phyloP scores from a whole-genome alignment of 2,113 vertebrate species.

The Serilophus lunatus region DNA sequence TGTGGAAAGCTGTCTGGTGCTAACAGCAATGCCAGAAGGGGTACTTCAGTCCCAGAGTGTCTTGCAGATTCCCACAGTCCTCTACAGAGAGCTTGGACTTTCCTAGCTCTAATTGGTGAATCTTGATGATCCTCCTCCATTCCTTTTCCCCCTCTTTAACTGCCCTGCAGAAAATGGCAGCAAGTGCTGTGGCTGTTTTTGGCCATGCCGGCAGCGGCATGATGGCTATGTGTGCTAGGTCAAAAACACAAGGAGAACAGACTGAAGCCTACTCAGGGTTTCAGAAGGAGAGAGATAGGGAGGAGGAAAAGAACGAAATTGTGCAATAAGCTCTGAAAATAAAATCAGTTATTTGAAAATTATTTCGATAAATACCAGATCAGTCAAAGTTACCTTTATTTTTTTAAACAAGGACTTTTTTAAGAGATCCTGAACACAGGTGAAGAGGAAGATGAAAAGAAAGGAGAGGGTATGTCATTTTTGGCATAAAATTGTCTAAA shows the following conservation, averaged over 20 bases:
- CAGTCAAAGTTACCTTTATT: background rate
- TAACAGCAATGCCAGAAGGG: background rate
- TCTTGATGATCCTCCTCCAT: background rate
- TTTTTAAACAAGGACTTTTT: background rate
- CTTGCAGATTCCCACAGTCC: background rate
- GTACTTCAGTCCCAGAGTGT: no score
- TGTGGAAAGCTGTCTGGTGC: background rate
- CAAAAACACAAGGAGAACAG: background rate
- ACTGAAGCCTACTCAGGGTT: background rate
- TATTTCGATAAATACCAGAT: background rate
- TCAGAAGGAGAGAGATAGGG: background rate
- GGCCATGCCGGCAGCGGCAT: background rate
- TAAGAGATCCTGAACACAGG: background rate
- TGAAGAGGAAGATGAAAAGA: background rate
- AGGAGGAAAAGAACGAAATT: background rate
- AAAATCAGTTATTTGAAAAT: background rate
- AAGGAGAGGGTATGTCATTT: background rate
- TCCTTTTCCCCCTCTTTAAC: background rate
- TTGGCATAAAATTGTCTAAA: background rate
- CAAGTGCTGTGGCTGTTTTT: background rate
- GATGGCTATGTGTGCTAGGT: background rate
- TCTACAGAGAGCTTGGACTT: background rate
- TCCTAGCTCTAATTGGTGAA: background rate
- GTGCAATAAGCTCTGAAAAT: background rate
- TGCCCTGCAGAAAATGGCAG: background rate